A percentile compares a stretch with the other conserved stretches of the same genome.
Conservation (phyloP, 2,113 vertebrate species). For the Pontoporia blainvillei region DNA sequence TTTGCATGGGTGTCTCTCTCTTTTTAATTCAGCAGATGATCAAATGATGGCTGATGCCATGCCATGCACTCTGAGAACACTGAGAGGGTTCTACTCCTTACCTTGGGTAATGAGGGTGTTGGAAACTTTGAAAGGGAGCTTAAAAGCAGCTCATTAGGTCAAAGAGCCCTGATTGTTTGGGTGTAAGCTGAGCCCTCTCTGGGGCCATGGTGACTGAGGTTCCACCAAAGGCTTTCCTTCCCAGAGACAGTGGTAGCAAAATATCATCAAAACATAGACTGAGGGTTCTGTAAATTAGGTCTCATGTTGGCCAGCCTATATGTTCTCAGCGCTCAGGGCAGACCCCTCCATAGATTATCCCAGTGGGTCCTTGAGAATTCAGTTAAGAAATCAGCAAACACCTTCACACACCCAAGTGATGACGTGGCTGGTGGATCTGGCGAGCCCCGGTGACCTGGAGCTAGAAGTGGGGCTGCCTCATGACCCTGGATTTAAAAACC, state of each 20-base stretch:
- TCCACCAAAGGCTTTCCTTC: not conserved
- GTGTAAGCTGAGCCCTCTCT: not conserved
- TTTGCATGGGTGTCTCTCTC: not conserved
- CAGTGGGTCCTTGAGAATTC: not conserved
- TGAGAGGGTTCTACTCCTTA: not conserved
- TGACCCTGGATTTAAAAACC: not conserved
- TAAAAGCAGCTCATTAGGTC: not conserved
- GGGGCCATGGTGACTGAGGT: not conserved
- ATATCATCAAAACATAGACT: not conserved
- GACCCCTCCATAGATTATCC: not conserved
- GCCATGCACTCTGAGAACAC: not conserved
- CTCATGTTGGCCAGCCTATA: not conserved
- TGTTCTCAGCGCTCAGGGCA: not conserved
- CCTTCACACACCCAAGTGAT: not conserved
- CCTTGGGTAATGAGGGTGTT: not conserved
- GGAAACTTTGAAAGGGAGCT: constrained; percentile 3
- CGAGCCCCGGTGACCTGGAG: not conserved
- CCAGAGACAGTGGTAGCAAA: not conserved
- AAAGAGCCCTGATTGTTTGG: not conserved
- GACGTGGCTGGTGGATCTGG: not conserved
- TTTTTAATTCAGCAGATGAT: not conserved
- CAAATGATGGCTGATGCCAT: not conserved
- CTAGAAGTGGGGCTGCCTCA: not conserved
- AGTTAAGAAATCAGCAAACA: not conserved
- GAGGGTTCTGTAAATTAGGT: not conserved